Conservation (phyloP, 2,888 invertebrate genomes). For the Lysandra bellargus region DNA sequence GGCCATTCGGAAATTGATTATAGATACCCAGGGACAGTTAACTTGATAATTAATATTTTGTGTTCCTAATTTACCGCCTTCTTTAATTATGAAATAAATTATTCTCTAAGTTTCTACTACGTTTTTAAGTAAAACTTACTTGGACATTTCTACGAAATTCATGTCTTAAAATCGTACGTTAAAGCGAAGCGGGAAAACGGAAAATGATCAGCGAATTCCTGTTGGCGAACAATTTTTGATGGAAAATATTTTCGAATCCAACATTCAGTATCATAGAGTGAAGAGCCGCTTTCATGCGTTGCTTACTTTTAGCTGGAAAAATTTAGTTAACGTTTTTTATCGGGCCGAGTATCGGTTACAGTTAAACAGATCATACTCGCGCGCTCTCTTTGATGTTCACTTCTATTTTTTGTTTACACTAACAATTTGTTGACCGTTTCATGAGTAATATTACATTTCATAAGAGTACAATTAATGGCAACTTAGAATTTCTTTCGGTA, state of each 20-base stretch:
- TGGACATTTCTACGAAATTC: not conserved
- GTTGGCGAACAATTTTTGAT: conserved; percentile 1
- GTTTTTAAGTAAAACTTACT: not conserved
- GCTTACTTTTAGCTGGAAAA: conserved; percentile 45
- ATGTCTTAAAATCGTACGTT: not conserved
- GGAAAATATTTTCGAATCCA: conserved; percentile 30
- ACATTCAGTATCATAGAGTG: conserved; percentile 18
- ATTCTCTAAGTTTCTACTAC: not conserved
- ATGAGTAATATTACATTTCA: conserved; percentile 28
- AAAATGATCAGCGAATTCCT: conserved; percentile 9
- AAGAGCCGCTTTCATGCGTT: conserved; percentile 39
- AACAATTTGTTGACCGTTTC: conserved; percentile 37
- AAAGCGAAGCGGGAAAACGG: not conserved
- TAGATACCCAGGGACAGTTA: not conserved
- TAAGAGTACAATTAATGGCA: conserved; percentile 12
- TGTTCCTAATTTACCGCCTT: not conserved
- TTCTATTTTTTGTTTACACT: conserved; percentile 42
- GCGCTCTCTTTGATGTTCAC: conserved; percentile 47
- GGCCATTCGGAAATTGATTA: not conserved
- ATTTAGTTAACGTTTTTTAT: conserved; percentile 40
- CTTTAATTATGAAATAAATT: not conserved
- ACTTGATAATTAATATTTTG: not conserved
- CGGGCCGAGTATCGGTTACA: conserved; percentile 46
- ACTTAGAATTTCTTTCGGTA: not conserved
- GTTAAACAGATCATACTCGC: conserved; percentile 44